Percentiles rank a stretch among this genome's conserved stretches.
Conservation (phyloP, 37 sponge, comb jelly and placozoan species). For the Ianthella basta region DNA sequence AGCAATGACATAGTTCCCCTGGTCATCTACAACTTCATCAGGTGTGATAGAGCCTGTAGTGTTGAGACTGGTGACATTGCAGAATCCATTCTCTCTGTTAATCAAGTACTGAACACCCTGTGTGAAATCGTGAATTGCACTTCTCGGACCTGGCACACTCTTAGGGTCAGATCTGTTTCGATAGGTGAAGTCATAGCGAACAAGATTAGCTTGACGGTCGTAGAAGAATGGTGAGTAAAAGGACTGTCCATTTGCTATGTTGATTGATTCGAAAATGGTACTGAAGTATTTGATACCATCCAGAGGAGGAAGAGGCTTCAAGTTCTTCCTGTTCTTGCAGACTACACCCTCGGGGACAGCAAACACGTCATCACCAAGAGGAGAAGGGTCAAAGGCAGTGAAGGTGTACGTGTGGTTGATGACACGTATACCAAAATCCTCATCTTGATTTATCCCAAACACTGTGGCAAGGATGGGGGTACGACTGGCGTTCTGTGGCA, state of each 20-base stretch:
- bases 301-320: slow-evolving; percentile 5
- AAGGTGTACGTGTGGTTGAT: slow-evolving; percentile 33
- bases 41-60: not conserved
- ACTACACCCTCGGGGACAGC: slow-evolving; percentile 54
- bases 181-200: not conserved
- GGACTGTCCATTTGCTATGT: not conserved
- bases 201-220: not conserved
- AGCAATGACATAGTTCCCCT: slow-evolving; percentile 6
- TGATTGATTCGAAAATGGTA: not conserved
- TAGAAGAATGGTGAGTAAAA: not conserved
- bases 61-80: not conserved
- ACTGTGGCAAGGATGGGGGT: not conserved
- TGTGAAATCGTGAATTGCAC: slow-evolving; percentile 58
- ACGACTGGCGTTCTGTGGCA: not conserved
- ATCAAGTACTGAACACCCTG: slow-evolving; percentile 46
- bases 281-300: slow-evolving; percentile 16
- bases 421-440: too few relatives aligned
- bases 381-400: slow-evolving; percentile 31
- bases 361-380: slow-evolving; percentile 45
- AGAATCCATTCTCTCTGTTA: slow-evolving; percentile 16
- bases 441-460: too few relatives aligned
- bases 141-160: not conserved
- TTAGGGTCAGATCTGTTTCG: not conserved
- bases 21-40: slow-evolving; percentile 16
- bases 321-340: slow-evolving; percentile 34